These are phyloP conservation scores for Fregetta grallaria DNA, from an alignment of 2,113 vertebrate genomes.

Conservation along the genomic window DNA sequence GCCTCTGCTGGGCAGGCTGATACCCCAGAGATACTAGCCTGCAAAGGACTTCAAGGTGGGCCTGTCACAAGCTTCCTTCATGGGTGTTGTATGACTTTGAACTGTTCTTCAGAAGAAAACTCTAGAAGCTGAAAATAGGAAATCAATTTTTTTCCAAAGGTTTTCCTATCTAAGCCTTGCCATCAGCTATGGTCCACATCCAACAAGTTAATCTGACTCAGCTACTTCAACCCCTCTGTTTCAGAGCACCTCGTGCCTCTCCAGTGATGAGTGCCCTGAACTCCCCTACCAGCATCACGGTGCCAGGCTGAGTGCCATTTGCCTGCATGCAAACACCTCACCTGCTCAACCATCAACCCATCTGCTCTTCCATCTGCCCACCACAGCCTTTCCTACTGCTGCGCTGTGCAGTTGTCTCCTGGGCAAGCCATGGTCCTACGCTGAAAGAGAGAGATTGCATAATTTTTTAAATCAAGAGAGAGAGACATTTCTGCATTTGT, in stretches of 20 bases:
- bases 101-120: neutral
- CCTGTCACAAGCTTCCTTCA: neutral
- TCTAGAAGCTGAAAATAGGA: neutral
- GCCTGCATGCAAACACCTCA: neutral
- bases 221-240: neutral
- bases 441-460: neutral
- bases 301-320: neutral
- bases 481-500: neutral
- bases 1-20: neutral
- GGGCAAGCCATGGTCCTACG: neutral
- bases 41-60: neutral
- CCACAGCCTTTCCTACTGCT: neutral
- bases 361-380: neutral
- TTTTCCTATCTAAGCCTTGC: neutral
- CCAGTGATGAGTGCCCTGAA: neutral
- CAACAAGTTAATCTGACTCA: neutral
- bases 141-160: neutral
- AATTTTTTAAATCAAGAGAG: neutral
- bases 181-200: neutral
- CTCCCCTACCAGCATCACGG: fast-evolving
- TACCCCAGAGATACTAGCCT: neutral
- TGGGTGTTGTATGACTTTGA: neutral
- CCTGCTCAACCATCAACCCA: neutral
- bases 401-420: neutral
- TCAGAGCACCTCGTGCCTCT: neutral